Base-by-base conservation (phyloP, 37 sponge, comb jelly and placozoan species). In the Cladorhizidae sp. region DNA sequence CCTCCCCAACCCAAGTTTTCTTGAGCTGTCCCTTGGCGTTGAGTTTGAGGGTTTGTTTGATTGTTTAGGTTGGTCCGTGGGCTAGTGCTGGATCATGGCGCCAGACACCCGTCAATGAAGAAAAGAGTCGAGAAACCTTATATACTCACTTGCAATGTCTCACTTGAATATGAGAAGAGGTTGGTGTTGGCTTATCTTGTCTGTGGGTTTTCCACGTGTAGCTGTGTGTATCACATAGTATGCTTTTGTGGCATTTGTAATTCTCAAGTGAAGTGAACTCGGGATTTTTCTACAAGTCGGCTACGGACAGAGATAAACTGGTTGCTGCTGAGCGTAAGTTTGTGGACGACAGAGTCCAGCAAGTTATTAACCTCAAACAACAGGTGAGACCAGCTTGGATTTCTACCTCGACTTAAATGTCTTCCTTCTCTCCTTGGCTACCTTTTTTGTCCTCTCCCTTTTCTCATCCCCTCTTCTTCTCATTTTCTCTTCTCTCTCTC, bases 111-210 rank as follows among this genome's bases (percentile, higher is more conserved):
- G 26, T 95, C 96, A 76, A 99, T 99, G 99, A 68, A 71, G 71
- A 96, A 93, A 80, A 89, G 88, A 64, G 91, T 96, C 52, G 85
- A 80, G 33, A 79, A 99, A 80, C 95, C 99, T 25, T 99, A 72
- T 74, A 97, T 99, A 38, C 92, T 99, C 49, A 97, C 99, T 0
- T 99, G 99, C 85, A 99, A 99, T 54, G 99, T 99, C n/a, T 94
- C 97, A 21, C n/a, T 99, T 87, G 99, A 99, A 80, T 96, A 99
- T 59, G 99, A 99, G 80, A 99, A 99, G 77, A 99, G 88, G 96
- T 95, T 11, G 23, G 84, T 71, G 36, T 3, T 2, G 3, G 49
- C 37, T n/a, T n/a, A n/a, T n/a, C n/a, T n/a, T 29, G 3, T 61
- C 63, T 7, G 14, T 29, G 14, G 5, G 63, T 61, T 45, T 45